Evolutionary conservation across 2,797 vertebrate genomes (phyloP), one percentile per base, ranked within the genome.

Genomic region (Arnoldichthys spilopterus): DNA sequence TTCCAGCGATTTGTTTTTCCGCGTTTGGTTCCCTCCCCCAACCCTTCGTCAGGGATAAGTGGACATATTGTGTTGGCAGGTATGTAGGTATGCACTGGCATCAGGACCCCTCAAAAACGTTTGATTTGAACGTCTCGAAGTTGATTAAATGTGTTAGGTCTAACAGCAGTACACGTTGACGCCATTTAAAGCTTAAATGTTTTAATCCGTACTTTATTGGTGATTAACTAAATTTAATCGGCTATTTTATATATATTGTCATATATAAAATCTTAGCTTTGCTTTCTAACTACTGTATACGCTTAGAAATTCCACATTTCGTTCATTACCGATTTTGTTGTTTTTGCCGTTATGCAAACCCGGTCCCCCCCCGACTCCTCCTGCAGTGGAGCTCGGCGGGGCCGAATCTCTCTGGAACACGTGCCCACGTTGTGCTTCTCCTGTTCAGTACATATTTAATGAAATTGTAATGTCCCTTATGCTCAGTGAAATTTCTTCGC

Each of bases 241-340:
- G 12, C 30, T 76, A 15, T 72, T 9, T 58, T 68, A 53, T 73
- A 1, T 74, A 51, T 76, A 24, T 8, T 26, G 4, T 37, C 28
- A 37, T 58, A 62, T 58, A 1, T 74, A 56, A 76, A 49, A 26
- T 24, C 53, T 74, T 79, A 45, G 79, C 76, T 85, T 85, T 26
- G 72, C 78, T 78, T 67, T 81, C 30, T 82, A 81, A 85, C 84
- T 85, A 81, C 84, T 83, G 84, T 85, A 77, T 78, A 63, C 70
- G 68, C 72, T 80, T 76, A 72, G 61, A 51, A 68, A 72, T 73
- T 73, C 12, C 9, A 32, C 45, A 24, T 72, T 2, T 53, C 8
- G 34, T 37, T 78, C 47, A 70, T 74, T 78, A 6, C 26, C 30
- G 32, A 53, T 28, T 58, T 24, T 18, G 12, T 13, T 45, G 12